A percentile compares a stretch with the other conserved stretches of the same genome.
phyloP scores from a whole-genome alignment of 1,140 invertebrate genomes.

The Adoxophyes honmai region DNA sequence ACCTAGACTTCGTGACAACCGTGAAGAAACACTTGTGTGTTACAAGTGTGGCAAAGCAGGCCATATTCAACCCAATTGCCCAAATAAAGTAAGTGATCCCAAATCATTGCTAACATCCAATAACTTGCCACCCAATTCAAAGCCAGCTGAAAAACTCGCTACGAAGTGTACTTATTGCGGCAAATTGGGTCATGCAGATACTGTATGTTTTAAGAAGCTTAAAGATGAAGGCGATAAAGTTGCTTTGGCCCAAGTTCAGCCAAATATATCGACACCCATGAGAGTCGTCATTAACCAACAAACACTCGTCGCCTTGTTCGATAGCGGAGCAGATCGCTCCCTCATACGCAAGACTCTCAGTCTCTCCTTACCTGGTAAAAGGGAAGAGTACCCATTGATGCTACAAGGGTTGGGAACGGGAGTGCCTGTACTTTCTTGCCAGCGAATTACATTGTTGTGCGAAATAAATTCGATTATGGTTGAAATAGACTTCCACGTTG shows the following conservation, averaged over 20 bases:
- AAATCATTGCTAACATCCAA: conserved; percentile 2
- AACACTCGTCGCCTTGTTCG: not conserved
- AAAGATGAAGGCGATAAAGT: conserved; percentile 4
- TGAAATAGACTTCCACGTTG: conserved; percentile 6
- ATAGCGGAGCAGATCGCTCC: conserved; percentile 15
- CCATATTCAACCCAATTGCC: conserved; percentile 14
- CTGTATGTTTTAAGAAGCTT: not conserved
- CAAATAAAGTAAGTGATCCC: not conserved
- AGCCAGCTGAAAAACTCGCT: not conserved
- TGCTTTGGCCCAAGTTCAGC: not conserved
- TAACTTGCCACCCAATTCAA: not conserved
- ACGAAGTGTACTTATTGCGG: conserved; percentile 2
- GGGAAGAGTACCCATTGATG: conserved; percentile 2
- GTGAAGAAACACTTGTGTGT: conserved; percentile 4
- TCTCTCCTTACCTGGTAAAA: conserved; percentile 9
- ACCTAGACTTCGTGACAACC: not conserved
- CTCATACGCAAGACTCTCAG: not conserved
- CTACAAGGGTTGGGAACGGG: not conserved
- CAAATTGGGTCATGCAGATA: conserved; percentile 7
- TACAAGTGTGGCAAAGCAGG: conserved; percentile 12
- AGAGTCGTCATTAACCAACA: not conserved
- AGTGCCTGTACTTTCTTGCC: not conserved
- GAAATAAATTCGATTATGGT: conserved; percentile 3
- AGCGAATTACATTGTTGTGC: not conserved
- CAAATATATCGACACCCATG: conserved; percentile 3